Evolutionary conservation across 2,797 vertebrate species (phyloP).

Genomic region (Pogoniulus pusillus): DNA sequence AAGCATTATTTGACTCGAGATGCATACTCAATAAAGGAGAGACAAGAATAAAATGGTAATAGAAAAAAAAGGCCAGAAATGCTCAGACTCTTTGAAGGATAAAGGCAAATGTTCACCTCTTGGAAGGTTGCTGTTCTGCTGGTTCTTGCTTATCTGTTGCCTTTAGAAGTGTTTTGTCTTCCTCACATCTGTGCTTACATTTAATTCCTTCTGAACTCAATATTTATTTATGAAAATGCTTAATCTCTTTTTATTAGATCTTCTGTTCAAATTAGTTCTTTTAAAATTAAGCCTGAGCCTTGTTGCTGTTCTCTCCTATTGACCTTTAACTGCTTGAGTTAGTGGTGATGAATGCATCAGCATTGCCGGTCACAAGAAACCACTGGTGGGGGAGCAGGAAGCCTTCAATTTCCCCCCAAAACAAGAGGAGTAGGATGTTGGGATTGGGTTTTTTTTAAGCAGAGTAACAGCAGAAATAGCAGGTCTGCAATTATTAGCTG

Average conservation of each 20-base stretch:
- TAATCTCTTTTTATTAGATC: background rate
- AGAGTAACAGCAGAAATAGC: background rate
- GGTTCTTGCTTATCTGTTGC: background rate
- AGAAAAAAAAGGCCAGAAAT: background rate
- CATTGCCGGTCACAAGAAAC: background rate
- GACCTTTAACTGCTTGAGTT: constrained; percentile 3
- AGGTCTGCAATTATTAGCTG: background rate
- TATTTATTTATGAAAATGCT: constrained; percentile 16
- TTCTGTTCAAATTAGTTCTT: constrained; percentile 19
- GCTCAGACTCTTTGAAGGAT: background rate
- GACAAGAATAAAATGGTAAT: background rate
- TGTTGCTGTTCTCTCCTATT: background rate
- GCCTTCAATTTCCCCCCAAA: background rate
- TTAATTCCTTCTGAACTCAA: background rate
- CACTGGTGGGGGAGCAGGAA: background rate
- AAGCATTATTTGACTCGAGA: background rate
- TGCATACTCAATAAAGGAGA: background rate
- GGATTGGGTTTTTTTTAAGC: background rate
- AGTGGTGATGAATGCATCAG: background rate
- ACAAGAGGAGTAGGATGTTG: background rate
- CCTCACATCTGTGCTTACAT: background rate
- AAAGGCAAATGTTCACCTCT: background rate
- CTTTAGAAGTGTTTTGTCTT: background rate
- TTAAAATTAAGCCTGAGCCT: background rate
- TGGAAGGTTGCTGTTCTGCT: background rate